Evolutionary conservation across 1,140 invertebrate species (phyloP).

Genomic region (Meloidogyne exigua): DNA sequence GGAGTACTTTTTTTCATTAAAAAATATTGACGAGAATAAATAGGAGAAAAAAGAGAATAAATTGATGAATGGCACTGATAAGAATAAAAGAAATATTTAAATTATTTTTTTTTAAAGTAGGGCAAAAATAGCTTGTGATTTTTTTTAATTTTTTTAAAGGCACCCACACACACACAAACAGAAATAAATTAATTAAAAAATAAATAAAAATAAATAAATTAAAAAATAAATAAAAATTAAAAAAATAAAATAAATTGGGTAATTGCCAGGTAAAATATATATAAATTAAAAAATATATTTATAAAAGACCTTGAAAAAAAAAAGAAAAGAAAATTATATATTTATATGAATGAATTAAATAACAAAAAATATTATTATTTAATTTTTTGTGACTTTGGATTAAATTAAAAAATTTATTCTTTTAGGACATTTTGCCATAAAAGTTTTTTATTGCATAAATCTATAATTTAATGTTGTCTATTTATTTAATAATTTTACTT

Average conservation of each 20-base stretch:
- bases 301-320: not conserved
- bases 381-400: too few relatives aligned
- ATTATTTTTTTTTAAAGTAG: not conserved
- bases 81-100: not conserved
- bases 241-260: not conserved
- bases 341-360: not conserved
- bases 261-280: not conserved
- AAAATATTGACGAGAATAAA: slow-evolving; percentile 1
- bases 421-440: too few relatives aligned
- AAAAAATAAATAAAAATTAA: too few relatives aligned
- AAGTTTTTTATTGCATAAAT: too few relatives aligned
- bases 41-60: not conserved
- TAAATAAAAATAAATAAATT: not conserved
- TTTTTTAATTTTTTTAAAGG: not conserved
- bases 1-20: not conserved
- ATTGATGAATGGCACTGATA: not conserved
- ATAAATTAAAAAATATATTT: not conserved
- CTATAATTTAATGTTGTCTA: too few relatives aligned
- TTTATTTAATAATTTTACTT: too few relatives aligned
- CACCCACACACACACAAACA: not conserved
- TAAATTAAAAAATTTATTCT: too few relatives aligned
- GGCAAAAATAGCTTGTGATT: not conserved
- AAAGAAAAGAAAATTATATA: not conserved
- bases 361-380: too few relatives aligned
- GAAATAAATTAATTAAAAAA: not conserved